phyloP scores from a whole-genome alignment of 2,113 vertebrate genomes.

The Scartelaos histophorus region DNA sequence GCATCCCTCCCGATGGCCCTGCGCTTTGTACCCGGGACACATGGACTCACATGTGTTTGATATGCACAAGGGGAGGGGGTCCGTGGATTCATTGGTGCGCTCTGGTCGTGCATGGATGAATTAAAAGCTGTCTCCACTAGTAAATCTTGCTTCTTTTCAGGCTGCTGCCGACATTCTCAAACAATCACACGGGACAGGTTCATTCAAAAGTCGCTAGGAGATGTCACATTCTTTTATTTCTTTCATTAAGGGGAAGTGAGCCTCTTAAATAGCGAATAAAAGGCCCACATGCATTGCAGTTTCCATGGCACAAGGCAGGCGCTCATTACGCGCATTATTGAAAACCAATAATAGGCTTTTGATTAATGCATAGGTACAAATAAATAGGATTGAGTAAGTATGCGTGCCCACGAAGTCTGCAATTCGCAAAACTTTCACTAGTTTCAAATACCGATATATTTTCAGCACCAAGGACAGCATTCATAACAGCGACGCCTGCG shows the following conservation, averaged over 20 bases:
- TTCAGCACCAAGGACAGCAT: conserved; percentile 8
- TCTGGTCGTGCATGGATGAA: not conserved
- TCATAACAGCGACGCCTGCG: not conserved
- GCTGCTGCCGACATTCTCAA: not conserved
- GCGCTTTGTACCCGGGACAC: conserved; percentile 6
- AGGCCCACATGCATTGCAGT: not conserved
- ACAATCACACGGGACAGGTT: not conserved
- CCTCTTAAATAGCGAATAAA: not conserved
- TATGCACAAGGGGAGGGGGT: not conserved
- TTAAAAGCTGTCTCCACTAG: not conserved
- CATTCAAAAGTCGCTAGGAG: not conserved
- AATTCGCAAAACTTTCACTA: not conserved
- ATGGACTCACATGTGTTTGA: conserved; percentile 12
- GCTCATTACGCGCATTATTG: not conserved
- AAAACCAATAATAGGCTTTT: not conserved
- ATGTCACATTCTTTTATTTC: not conserved
- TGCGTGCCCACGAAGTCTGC: not conserved
- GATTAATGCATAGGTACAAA: not conserved
- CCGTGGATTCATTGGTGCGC: not conserved
- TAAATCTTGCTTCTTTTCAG: conserved; percentile 2
- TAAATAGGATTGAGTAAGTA: not conserved
- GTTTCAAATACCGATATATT: not conserved
- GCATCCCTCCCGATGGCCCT: not conserved
- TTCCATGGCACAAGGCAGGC: not conserved
- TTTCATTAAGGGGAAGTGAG: not conserved